These are phyloP conservation scores for Strix occidentalis DNA, from an alignment of 2,797 vertebrate genomes.

Conservation along the genomic window DNA sequence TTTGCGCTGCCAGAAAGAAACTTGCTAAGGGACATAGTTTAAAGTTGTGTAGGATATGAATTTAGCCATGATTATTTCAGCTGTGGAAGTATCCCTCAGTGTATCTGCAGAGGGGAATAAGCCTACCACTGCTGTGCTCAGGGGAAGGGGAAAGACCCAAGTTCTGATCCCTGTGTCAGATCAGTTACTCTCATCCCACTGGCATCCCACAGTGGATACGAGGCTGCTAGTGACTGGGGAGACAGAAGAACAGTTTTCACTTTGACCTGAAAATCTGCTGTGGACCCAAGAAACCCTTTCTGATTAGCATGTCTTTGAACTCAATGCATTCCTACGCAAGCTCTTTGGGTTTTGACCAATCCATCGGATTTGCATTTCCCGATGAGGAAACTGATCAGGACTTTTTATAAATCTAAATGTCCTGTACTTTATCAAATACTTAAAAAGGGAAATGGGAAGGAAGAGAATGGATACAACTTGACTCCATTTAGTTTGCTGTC, in stretches of 20 bases:
- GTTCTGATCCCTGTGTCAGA: background rate
- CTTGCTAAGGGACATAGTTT: background rate
- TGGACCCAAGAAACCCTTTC: background rate
- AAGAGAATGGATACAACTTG: background rate
- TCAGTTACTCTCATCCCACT: background rate
- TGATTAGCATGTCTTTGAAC: background rate
- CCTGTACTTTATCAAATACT: background rate
- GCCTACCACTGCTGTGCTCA: accelerated
- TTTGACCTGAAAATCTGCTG: background rate
- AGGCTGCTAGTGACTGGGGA: background rate
- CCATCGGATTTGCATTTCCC: background rate
- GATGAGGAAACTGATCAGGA: background rate
- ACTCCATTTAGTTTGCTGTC: constrained; percentile 3
- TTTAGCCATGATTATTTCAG: background rate
- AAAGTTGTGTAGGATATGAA: background rate
- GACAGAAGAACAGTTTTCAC: background rate
- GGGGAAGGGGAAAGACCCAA: background rate
- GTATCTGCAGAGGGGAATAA: background rate
- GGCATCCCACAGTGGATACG: background rate
- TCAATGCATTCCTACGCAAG: background rate
- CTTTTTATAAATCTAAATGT: background rate
- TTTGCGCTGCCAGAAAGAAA: background rate
- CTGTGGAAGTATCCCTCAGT: background rate
- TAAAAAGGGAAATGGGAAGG: background rate
- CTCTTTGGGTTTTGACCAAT: background rate